Percentiles rank a stretch among this genome's conserved stretches.
Conservation (phyloP, 2,888 invertebrate genomes). For the Zeuzera pyrina region DNA sequence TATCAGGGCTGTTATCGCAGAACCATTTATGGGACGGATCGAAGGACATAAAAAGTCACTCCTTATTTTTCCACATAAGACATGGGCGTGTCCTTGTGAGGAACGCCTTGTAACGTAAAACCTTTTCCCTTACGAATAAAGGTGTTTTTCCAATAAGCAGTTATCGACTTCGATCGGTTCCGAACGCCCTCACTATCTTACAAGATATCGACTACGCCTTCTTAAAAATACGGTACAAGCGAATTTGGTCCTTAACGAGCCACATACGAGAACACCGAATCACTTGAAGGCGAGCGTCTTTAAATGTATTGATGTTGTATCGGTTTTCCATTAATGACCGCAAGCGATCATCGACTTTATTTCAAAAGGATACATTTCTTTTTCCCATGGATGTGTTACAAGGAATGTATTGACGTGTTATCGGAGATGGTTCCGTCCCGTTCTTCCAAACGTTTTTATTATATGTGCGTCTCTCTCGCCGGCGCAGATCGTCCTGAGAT, state of each 20-base stretch:
- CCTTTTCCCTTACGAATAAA: constrained; percentile 53
- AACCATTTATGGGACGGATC: constrained; percentile 31
- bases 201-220: constrained; percentile 72
- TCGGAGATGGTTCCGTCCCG: constrained; percentile 61
- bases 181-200: constrained; percentile 70
- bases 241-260: constrained; percentile 39
- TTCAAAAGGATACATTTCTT: constrained; percentile 20
- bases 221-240: constrained; percentile 37
- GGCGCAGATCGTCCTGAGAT: constrained; percentile 58
- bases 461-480: constrained; percentile 58
- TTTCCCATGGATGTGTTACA: constrained; percentile 37
- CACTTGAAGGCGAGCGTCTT: constrained; percentile 30
- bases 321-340: constrained; percentile 64
- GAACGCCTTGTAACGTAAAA: constrained; percentile 53
- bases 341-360: constrained; percentile 34
- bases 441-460: constrained; percentile 41
- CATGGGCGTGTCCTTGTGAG: constrained; percentile 58
- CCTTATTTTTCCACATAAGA: constrained; percentile 61
- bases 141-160: constrained; percentile 62
- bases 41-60: constrained; percentile 45
- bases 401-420: constrained; percentile 73
- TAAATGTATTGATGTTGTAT: constrained; percentile 71
- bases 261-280: constrained; percentile 28
- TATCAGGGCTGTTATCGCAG: constrained; percentile 32
- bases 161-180: constrained; percentile 57